Evolutionary conservation across 2,113 vertebrate genomes (phyloP).

Genomic region (Sarotherodon lohbergeri): DNA sequence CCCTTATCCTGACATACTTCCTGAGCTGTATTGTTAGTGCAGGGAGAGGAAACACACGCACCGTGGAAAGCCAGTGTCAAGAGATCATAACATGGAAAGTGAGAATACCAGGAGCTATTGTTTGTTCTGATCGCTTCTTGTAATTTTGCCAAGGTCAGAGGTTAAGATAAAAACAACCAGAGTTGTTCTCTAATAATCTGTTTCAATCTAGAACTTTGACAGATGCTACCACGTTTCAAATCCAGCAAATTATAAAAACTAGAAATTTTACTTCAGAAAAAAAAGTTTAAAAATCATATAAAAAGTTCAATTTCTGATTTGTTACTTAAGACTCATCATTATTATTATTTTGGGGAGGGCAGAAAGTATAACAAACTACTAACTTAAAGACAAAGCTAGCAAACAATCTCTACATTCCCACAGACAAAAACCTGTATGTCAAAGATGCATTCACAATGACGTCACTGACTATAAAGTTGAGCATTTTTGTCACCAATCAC

Average conservation of each 20-base stretch:
- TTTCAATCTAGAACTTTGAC: not conserved
- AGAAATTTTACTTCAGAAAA: not conserved
- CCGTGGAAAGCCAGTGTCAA: conserved; percentile 47
- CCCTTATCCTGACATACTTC: conserved; percentile 68
- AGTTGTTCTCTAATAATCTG: not conserved
- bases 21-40: conserved; percentile 63
- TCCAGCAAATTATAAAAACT: not conserved
- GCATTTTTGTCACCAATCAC: not conserved
- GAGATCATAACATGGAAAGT: conserved; percentile 56
- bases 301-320: not conserved
- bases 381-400: not conserved
- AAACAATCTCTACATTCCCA: not conserved
- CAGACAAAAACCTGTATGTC: not conserved
- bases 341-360: fast-evolving
- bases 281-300: not conserved
- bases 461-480: not conserved
- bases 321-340: not conserved
- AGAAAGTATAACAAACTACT: not conserved
- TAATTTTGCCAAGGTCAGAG: not conserved
- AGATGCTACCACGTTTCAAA: not conserved
- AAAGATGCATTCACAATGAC: not conserved
- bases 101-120: conserved; percentile 22
- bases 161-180: not conserved
- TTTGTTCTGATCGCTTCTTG: not conserved
- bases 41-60: conserved; percentile 50